Percentiles rank a stretch among this genome's conserved stretches.
Evolutionary conservation across 2,888 invertebrate genomes (phyloP).

Genomic region (Graphium colonna): DNA sequence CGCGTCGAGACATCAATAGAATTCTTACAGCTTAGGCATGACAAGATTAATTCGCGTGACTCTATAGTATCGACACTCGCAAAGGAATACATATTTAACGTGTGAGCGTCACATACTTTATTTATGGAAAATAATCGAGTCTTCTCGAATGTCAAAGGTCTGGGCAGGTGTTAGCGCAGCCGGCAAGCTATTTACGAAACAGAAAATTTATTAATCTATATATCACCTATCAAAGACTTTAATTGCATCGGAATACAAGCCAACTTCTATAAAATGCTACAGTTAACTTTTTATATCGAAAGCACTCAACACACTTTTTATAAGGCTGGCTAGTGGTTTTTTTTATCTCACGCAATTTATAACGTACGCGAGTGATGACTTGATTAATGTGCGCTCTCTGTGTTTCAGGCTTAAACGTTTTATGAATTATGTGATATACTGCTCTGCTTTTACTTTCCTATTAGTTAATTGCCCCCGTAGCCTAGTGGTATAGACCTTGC

Average conservation of each 20-base stretch:
- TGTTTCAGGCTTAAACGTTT: too few relatives aligned
- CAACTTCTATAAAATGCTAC: not conserved
- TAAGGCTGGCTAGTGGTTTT: not conserved
- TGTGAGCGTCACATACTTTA: not conserved
- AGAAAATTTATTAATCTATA: conserved; percentile 13
- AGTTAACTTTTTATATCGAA: not conserved
- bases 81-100: conserved; percentile 11
- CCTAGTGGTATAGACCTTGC: too few relatives aligned
- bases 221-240: not conserved
- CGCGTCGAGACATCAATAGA: conserved; percentile 4
- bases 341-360: not conserved
- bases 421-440: too few relatives aligned
- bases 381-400: not conserved
- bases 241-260: conserved; percentile 3
- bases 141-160: conserved; percentile 62
- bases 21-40: conserved; percentile 1
- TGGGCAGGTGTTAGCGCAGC: conserved; percentile 61
- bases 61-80: not conserved
- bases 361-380: not conserved
- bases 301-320: conserved; percentile 7
- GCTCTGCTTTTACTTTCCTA: too few relatives aligned
- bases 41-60: conserved; percentile 5
- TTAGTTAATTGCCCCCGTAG: too few relatives aligned
- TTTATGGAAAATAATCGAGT: conserved; percentile 16
- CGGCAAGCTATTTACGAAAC: conserved; percentile 28